Evolutionary conservation across 2,797 vertebrate genomes (phyloP), one percentile per base, ranked within the genome.

Genomic region (Microctenopoma lineatum): DNA sequence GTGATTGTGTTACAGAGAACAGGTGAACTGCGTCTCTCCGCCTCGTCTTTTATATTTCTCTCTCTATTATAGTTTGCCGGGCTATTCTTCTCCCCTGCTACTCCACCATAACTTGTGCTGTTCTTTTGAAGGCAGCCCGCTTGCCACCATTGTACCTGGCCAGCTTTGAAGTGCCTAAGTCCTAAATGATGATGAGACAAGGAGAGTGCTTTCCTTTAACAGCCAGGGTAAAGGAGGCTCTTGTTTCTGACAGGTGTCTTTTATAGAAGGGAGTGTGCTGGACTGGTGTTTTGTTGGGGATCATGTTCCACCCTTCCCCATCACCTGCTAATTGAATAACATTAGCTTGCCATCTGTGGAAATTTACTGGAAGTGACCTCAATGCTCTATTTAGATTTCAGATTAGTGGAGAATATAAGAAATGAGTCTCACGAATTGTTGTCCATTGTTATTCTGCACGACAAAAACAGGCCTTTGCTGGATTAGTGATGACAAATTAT

Each of bases 1-100:
- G 92, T 79, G 90, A 93, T 91, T 95, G 90, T 94, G 87, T 94
- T 95, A 93, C 93, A 87, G 88, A 90, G 85, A 92, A 91, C 93
- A 89, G 94, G 90, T 94, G 93, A 94, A 93, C 91, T 81, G 73
- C 77, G 80, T 85, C 89, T 85, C 89, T 82, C 79, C 61, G 80
- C 87, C 83, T 88, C 80, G 84, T 85, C 88, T 85, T 90, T 92
- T 91, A 83, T 90, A 87, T 90, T 90, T 87, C 42, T 79, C 84
- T 83, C 86, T 85, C 91, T 85, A 91, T 92, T 93, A 90, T 93
- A 87, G 91, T 93, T 88, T 87, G 89, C 86, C 69, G 82, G 76
- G 73, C 88, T 47, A 92, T 93, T 93, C 90, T 93, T 91, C 84
- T 83, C 57, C 7, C 15, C 79, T 75, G 80, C 84, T 75, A 76